Evolutionary conservation across 2,797 vertebrate genomes (phyloP).

Genomic region (Fistularia tabacaria): DNA sequence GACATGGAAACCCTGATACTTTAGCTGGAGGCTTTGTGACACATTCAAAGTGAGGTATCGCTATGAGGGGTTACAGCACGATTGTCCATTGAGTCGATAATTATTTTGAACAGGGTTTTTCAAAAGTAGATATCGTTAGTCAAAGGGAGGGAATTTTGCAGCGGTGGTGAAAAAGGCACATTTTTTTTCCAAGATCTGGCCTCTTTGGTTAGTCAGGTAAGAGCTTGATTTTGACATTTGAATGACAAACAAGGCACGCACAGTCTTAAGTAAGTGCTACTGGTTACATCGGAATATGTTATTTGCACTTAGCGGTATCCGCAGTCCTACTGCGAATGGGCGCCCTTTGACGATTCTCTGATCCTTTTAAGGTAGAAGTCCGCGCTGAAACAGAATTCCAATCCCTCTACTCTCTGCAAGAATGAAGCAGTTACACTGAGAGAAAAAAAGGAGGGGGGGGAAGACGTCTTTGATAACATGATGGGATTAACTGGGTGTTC

Average conservation of each 20-base stretch:
- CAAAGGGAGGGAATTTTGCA: no score
- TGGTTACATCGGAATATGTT: slow-evolving; percentile 35
- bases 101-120: slow-evolving; percentile 17
- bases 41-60: slow-evolving; percentile 63
- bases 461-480: slow-evolving; percentile 7
- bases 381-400: slow-evolving; percentile 20
- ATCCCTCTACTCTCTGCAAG: slow-evolving; percentile 13
- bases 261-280: slow-evolving; percentile 65
- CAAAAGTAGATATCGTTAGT: not conserved
- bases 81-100: slow-evolving; percentile 31
- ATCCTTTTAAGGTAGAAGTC: slow-evolving; percentile 41
- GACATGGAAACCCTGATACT: slow-evolving; percentile 33
- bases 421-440: slow-evolving; percentile 6
- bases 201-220: slow-evolving; percentile 62
- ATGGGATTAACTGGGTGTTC: not conserved
- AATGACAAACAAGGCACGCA: slow-evolving; percentile 56
- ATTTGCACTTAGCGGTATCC: slow-evolving; percentile 17
- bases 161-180: slow-evolving; percentile 27
- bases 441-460: slow-evolving; percentile 6
- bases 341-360: slow-evolving; percentile 57
- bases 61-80: slow-evolving; percentile 14
- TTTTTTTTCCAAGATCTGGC: slow-evolving; percentile 41
- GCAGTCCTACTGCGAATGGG: slow-evolving; percentile 35
- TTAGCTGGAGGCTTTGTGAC: slow-evolving; percentile 37
- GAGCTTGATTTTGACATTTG: slow-evolving; percentile 47